phyloP scores from a whole-genome alignment of 2,888 invertebrate genomes.

The Nephrotoma appendiculata region DNA sequence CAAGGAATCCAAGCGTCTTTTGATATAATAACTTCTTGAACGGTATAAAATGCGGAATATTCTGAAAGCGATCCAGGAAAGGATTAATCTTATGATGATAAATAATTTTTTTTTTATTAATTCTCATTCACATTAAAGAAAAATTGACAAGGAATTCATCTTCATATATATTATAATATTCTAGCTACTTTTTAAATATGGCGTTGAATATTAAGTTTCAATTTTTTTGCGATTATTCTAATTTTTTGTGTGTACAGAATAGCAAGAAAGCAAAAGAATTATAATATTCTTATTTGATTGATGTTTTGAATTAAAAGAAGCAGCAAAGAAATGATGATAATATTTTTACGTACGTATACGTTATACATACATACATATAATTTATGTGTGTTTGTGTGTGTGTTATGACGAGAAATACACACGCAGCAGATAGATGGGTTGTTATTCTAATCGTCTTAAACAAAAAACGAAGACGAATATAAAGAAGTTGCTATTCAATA shows the following conservation, averaged over 20 bases:
- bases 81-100: background rate
- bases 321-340: background rate
- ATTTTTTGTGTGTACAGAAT: background rate
- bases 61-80: background rate
- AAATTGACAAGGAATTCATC: background rate
- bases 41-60: background rate
- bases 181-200: background rate
- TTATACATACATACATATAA: background rate
- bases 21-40: too few relatives aligned
- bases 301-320: background rate
- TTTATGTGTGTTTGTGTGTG: background rate
- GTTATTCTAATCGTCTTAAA: background rate
- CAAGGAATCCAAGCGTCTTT: too few relatives aligned
- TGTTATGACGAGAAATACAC: too few relatives aligned
- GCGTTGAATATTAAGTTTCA: background rate
- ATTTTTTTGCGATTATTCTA: background rate
- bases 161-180: background rate
- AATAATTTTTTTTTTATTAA: background rate
- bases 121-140: background rate
- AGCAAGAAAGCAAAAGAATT: background rate
- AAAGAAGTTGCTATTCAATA: background rate
- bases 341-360: background rate
- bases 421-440: background rate
- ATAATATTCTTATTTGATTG: background rate
- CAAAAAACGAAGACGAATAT: background rate